Percentiles rank a stretch among this genome's conserved stretches.
Evolutionary conservation across 2,113 vertebrate species (phyloP).

Genomic region (Salvelinus sp.): DNA sequence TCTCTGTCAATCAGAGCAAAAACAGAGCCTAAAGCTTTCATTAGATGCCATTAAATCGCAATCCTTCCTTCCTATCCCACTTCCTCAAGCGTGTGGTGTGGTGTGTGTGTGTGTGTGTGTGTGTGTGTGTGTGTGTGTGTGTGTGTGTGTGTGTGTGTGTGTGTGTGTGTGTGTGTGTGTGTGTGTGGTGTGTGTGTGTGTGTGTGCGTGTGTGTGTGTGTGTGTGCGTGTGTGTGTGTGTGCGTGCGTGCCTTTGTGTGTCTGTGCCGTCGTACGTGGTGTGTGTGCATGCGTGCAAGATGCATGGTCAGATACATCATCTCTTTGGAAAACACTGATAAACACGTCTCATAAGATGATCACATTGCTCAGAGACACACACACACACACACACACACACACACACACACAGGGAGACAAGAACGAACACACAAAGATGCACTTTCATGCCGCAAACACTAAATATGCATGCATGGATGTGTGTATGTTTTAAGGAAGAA

Average conservation of each 20-base stretch:
- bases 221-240: no score
- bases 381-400: constrained; percentile 6
- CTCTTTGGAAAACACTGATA: constrained; percentile 45
- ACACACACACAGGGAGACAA: background rate
- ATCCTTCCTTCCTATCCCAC: constrained; percentile 18
- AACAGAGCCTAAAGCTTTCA: constrained; percentile 50
- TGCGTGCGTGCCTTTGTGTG: background rate
- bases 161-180: background rate
- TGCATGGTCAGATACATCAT: constrained; percentile 27
- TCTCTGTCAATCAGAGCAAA: constrained; percentile 40
- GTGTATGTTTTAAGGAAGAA: constrained; percentile 1
- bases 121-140: background rate
- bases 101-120: constrained; percentile 18
- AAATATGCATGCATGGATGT: background rate
- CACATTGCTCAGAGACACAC: constrained; percentile 4
- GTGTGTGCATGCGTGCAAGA: background rate
- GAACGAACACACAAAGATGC: constrained; percentile 2
- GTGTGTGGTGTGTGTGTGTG: constrained; percentile 19
- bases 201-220: no score
- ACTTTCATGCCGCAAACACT: background rate
- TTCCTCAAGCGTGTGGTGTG: background rate
- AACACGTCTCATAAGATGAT: constrained; percentile 35
- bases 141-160: no score
- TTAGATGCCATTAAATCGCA: constrained; percentile 30
- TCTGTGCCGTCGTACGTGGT: background rate